Evolutionary conservation across 30 jellyfish, hydroid and myxozoan genomes (phyloP).

Genomic region (Pelagia noctiluca): DNA sequence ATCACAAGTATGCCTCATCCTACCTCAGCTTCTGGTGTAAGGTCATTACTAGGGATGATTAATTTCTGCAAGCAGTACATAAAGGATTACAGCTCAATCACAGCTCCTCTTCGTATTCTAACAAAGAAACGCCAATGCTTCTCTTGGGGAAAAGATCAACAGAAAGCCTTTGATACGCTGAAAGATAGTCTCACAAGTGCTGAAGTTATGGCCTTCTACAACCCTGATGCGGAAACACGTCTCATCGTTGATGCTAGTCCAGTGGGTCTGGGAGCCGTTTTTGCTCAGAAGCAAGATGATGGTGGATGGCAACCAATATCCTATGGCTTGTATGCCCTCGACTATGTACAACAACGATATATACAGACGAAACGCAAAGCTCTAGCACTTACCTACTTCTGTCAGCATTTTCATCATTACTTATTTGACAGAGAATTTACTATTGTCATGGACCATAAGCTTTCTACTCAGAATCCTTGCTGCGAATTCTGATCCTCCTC

Average conservation of each 20-base stretch:
- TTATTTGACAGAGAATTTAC: constrained; percentile 39
- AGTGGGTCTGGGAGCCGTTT: constrained; percentile 60
- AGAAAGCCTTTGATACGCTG: constrained; percentile 13
- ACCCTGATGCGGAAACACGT: constrained; percentile 21
- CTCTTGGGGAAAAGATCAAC: constrained; percentile 34
- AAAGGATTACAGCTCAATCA: constrained; percentile 21
- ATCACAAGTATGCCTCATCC: constrained; percentile 19
- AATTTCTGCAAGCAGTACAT: constrained; percentile 11
- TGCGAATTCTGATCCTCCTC: constrained; percentile 40
- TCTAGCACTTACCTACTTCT: constrained; percentile 30
- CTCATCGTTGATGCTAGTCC: constrained; percentile 52
- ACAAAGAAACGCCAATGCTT: constrained; percentile 2
- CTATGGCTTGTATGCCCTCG: constrained; percentile 46
- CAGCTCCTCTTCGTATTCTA: constrained; percentile 21
- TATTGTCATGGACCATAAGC: constrained; percentile 64
- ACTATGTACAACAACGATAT: constrained; percentile 32
- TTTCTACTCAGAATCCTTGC: constrained; percentile 21
- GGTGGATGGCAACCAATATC: constrained; percentile 38
- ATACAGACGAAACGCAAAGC: constrained; percentile 63
- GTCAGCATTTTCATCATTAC: constrained; percentile 49
- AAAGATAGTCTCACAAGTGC: constrained; percentile 11
- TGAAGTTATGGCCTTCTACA: constrained; percentile 43
- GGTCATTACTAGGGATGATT: constrained; percentile 49
- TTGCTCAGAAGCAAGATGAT: constrained; percentile 34
- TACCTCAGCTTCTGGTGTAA: constrained; percentile 26